Conservation (phyloP, 2,888 invertebrate species). For the Tetragnatha montana region DNA sequence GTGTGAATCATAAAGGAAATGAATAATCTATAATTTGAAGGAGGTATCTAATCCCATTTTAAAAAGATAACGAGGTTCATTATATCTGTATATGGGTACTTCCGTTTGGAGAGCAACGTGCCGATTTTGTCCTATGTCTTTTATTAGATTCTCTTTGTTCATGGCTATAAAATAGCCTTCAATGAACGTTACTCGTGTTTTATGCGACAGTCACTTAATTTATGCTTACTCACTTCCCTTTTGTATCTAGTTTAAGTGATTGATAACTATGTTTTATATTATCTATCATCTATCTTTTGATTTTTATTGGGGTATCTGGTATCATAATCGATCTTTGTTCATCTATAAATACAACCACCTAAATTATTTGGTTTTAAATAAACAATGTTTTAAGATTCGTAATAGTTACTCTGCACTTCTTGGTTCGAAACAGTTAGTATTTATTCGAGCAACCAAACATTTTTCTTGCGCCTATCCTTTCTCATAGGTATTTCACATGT, state of each 20-base stretch:
- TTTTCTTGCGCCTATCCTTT: too few species aligned
- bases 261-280: background rate
- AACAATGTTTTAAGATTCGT: too few species aligned
- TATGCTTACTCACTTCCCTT: background rate
- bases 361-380: too few species aligned
- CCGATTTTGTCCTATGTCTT: background rate
- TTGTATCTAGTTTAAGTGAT: background rate
- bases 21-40: background rate
- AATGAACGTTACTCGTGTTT: background rate
- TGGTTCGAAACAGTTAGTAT: too few species aligned
- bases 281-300: too few species aligned
- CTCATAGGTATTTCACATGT: too few species aligned
- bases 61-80: too few species aligned
- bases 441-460: too few species aligned
- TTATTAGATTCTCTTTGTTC: slow-evolving; percentile 27
- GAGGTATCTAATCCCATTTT: background rate
- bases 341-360: too few species aligned
- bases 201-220: background rate
- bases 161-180: background rate
- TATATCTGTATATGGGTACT: background rate
- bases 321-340: too few species aligned
- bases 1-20: background rate
- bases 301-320: too few species aligned
- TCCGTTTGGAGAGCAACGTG: background rate
- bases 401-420: too few species aligned